phyloP scores from a whole-genome alignment of 2,113 vertebrate species.

The Misgurnus mizolepis region DNA sequence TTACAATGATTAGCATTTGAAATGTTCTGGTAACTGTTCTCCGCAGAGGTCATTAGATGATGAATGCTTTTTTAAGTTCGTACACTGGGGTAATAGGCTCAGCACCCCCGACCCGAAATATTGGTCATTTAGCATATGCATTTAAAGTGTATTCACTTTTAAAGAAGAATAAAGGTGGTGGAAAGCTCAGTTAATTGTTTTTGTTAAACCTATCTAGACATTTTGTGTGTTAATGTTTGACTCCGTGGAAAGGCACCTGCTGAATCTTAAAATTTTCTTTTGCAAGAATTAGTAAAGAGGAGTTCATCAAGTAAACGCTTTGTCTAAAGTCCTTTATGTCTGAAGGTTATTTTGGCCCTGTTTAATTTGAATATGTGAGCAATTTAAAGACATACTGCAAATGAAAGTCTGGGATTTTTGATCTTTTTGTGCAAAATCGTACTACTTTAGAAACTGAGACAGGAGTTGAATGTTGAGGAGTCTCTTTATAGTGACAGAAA shows the following conservation, averaged over 20 bases:
- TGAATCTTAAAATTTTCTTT: neutral
- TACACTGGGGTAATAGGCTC: conserved; percentile 24
- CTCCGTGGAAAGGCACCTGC: neutral
- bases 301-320: too few species aligned
- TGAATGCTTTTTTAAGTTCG: neutral
- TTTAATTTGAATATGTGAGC: too few species aligned
- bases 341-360: too few species aligned
- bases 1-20: conserved; percentile 40
- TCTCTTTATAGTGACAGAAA: conserved; percentile 29
- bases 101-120: conserved; percentile 7
- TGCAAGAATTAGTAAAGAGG: neutral
- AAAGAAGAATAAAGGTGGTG: neutral
- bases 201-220: conserved; percentile 5
- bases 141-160: conserved; percentile 27
- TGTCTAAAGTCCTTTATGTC: too few species aligned
- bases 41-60: conserved; percentile 34
- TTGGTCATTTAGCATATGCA: conserved; percentile 10
- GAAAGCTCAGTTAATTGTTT: conserved; percentile 2
- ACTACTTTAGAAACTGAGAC: neutral
- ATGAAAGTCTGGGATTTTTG: too few species aligned
- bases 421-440: too few species aligned
- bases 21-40: conserved; percentile 50
- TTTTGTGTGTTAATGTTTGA: neutral
- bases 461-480: neutral
- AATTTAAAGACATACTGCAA: too few species aligned